Evolutionary conservation across 2,113 vertebrate genomes (phyloP).

Genomic region (Sapayoa aenigma): DNA sequence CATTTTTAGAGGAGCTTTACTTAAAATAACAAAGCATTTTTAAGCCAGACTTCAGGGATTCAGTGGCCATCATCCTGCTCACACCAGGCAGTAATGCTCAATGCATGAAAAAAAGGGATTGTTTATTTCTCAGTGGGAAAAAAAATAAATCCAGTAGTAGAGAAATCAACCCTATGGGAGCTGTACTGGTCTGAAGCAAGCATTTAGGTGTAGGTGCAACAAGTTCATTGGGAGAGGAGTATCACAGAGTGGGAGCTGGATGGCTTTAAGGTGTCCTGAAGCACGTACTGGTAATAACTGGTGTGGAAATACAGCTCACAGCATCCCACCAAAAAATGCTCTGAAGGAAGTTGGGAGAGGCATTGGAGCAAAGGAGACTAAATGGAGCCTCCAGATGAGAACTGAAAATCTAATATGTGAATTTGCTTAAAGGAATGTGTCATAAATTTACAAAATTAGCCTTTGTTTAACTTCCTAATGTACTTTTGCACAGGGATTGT

Average conservation of each 20-base stretch:
- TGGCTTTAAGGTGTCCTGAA: neutral
- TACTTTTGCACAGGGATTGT: neutral
- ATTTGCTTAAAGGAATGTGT: neutral
- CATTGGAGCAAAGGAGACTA: neutral
- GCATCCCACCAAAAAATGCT: neutral
- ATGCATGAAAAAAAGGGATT: neutral
- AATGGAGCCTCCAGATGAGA: neutral
- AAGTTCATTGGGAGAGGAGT: neutral
- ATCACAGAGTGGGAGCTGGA: neutral
- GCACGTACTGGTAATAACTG: neutral
- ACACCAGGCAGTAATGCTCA: neutral
- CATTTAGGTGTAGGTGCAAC: neutral
- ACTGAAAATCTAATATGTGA: neutral
- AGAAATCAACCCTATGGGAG: neutral
- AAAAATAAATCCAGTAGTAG: neutral
- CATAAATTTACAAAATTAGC: neutral
- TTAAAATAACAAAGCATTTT: neutral
- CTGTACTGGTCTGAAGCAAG: neutral
- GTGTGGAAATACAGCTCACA: rapidly evolving
- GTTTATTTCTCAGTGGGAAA: neutral
- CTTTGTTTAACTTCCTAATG: neutral
- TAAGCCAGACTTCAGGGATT: neutral
- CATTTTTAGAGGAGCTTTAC: neutral
- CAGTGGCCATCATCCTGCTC: neutral
- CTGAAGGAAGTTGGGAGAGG: neutral